A percentile compares a stretch with the other conserved stretches of the same genome.
Conservation (phyloP, 1,140 invertebrate species). For the Heliothis subflexa region DNA sequence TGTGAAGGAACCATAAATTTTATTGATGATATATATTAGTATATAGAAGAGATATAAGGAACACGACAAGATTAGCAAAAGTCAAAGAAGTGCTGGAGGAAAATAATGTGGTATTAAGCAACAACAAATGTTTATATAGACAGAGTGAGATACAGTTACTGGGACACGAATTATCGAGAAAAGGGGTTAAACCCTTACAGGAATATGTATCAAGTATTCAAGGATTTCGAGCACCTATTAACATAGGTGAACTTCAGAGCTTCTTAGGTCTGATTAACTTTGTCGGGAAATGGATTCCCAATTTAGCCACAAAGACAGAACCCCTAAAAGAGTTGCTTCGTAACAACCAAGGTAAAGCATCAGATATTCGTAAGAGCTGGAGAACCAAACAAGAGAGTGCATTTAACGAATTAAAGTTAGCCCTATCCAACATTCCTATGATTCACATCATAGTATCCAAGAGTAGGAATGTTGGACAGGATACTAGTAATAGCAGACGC, state of each 20-base stretch:
- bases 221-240: constrained; percentile 65
- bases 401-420: background rate
- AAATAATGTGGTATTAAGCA: constrained; percentile 46
- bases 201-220: constrained; percentile 63
- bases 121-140: constrained; percentile 58
- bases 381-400: background rate
- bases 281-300: constrained; percentile 74
- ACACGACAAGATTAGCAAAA: background rate
- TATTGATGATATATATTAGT: constrained; percentile 11
- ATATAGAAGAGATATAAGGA: background rate
- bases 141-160: constrained; percentile 76
- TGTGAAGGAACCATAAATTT: constrained; percentile 7
- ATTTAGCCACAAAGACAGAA: constrained; percentile 52
- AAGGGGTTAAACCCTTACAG: constrained; percentile 61
- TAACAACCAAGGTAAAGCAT: background rate
- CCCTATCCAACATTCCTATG: background rate
- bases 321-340: background rate
- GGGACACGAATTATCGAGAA: constrained; percentile 67
- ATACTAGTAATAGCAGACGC: constrained; percentile 76
- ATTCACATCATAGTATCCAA: constrained; percentile 31
- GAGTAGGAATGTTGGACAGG: constrained; percentile 49
- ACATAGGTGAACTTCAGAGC: constrained; percentile 68
- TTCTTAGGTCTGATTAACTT: constrained; percentile 79
- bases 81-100: background rate
- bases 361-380: background rate